phyloP scores from a whole-genome alignment of 2,797 vertebrate genomes.

The Centropyge bicolor region DNA sequence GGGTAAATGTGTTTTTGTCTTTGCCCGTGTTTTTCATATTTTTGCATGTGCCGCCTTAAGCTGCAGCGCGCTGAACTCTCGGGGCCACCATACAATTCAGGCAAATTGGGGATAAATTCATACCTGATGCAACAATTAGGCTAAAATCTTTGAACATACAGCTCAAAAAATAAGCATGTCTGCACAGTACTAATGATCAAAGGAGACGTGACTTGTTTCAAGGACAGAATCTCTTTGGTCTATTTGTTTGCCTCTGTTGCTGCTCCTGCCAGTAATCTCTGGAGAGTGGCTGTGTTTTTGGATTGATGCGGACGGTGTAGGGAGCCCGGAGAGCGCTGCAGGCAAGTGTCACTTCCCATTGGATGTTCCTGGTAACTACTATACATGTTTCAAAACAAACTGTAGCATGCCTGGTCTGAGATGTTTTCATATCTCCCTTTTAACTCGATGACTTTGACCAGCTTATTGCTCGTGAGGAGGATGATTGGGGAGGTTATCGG shows the following conservation, averaged over 20 bases:
- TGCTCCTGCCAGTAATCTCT: constrained; percentile 72
- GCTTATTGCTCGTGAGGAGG: constrained; percentile 27
- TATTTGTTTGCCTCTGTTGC: constrained; percentile 78
- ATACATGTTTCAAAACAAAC: constrained; percentile 83
- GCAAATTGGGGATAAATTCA: constrained; percentile 42
- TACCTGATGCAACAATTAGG: constrained; percentile 57
- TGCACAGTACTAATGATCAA: constrained; percentile 61
- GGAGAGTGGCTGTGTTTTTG: constrained; percentile 77
- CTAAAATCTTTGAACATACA: constrained; percentile 31
- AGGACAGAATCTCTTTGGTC: constrained; percentile 82
- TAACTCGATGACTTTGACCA: constrained; percentile 71
- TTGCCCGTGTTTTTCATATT: not conserved
- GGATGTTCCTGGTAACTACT: constrained; percentile 77
- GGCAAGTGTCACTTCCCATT: constrained; percentile 86
- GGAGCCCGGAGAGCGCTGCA: constrained; percentile 80
- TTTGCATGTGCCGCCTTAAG: constrained; percentile 17
- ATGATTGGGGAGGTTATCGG: constrained; percentile 11
- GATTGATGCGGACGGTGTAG: constrained; percentile 78
- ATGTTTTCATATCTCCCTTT: constrained; percentile 67
- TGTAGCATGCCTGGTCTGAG: constrained; percentile 66
- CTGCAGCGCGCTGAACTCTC: not conserved
- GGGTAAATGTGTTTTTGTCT: not conserved
- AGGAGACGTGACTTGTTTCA: constrained; percentile 70
- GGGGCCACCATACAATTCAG: not conserved
- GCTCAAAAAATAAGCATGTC: constrained; percentile 30